Evolutionary conservation across 2,113 vertebrate species (phyloP), one percentile per base, ranked within the genome.

Genomic region (Microtus richardsoni): DNA sequence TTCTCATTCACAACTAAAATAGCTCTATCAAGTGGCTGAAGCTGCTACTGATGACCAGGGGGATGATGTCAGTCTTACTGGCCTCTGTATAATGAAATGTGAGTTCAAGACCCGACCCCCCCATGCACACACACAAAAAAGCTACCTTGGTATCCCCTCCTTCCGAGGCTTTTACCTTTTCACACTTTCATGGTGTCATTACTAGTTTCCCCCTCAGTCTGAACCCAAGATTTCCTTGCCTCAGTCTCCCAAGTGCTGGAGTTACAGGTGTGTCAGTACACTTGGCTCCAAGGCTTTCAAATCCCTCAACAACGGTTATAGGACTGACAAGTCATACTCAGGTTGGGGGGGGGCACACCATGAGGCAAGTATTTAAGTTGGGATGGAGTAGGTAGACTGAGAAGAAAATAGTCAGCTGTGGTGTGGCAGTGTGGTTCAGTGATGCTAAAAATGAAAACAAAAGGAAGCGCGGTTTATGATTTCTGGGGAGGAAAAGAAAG

Each of bases 1-100:
- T 77, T 91, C 24, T 49, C 68, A 91, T 88, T 85, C 64, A 94
- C n/a, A 95, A 89, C 14, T 92, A 39, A 85, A 91, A 94, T 3
- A 92, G 70, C 33, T 26, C 74, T 16, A 91, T 89, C n/a, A 86
- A 86, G 41, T 5, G 82, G 70, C 36, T 44, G 75, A 95, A 87
- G 36, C 36, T 92, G 54, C 54, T 78, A 85, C 19, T 78, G n/a
- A 21, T 62, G 41, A 96, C 22, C n/a, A 86, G 54, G 2, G 10
- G 10, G 64, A 4, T 94, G 91, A 92, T 24, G 73, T n/a, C 64
- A 83, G 68, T 44, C 68, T 94, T 26, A 22, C 5, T 92, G 12
- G 54, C 41, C 85, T 39, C 19, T 39, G 21, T 78, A 68, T 33
- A 82, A 36, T 90, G 41, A 88, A 83, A 41, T 62, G 7, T 58